Evolutionary conservation across 1,140 invertebrate species (phyloP).

Genomic region (Drosophila triauraria): DNA sequence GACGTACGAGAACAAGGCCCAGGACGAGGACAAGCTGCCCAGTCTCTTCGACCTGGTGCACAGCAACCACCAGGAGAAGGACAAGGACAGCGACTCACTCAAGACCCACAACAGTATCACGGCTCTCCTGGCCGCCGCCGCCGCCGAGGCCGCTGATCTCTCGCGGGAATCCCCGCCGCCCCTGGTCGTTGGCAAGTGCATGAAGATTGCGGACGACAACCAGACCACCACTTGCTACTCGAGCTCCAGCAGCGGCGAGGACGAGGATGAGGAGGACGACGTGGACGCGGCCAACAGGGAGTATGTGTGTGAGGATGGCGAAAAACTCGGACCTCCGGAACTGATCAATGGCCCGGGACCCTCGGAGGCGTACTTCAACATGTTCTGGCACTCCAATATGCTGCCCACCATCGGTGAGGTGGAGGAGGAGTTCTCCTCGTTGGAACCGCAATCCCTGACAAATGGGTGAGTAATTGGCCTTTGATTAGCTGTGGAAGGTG

Average conservation of each 20-base stretch:
- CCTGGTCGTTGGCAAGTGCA: slow-evolving; percentile 76
- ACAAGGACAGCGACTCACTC: slow-evolving; percentile 11
- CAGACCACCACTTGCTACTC: slow-evolving; percentile 69
- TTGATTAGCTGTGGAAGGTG: not conserved
- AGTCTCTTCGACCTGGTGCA: slow-evolving; percentile 89
- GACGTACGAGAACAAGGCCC: slow-evolving; percentile 78
- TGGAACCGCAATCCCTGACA: slow-evolving; percentile 75
- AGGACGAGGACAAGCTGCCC: slow-evolving; percentile 86
- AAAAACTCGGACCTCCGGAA: slow-evolving; percentile 84
- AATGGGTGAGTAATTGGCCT: slow-evolving; percentile 71
- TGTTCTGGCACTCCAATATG: slow-evolving; percentile 85
- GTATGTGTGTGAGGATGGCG: slow-evolving; percentile 81
- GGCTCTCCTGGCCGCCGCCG: slow-evolving; percentile 59
- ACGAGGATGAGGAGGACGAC: slow-evolving; percentile 77
- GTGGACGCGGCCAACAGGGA: slow-evolving; percentile 67
- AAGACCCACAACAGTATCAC: slow-evolving; percentile 48
- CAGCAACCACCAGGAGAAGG: slow-evolving; percentile 27
- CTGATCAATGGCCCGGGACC: slow-evolving; percentile 80
- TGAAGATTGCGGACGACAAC: slow-evolving; percentile 68
- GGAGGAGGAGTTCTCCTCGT: slow-evolving; percentile 87
- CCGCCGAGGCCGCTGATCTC: slow-evolving; percentile 63
- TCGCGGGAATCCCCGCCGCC: slow-evolving; percentile 70
- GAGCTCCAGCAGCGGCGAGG: slow-evolving; percentile 78
- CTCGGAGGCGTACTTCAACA: slow-evolving; percentile 83
- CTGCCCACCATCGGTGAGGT: slow-evolving; percentile 89